Conservation (phyloP, 2,113 vertebrate genomes). For the Hippolais icterina region DNA sequence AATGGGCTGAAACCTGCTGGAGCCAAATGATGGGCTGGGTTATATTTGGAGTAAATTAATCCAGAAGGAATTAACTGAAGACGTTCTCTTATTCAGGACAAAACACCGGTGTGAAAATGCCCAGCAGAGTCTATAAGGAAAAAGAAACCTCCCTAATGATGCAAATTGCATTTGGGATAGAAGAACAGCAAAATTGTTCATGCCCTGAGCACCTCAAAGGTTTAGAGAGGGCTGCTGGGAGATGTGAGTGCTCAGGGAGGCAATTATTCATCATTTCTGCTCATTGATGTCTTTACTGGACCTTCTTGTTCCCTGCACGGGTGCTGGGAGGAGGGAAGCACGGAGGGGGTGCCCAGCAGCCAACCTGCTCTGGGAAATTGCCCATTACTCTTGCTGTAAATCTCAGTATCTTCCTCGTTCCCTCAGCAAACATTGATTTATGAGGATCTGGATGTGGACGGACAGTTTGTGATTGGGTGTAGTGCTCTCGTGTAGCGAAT, state of each 20-base stretch:
- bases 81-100: not conserved
- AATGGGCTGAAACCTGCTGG: not conserved
- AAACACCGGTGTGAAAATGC: not conserved
- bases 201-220: not conserved
- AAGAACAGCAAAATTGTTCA: not conserved
- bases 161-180: not conserved
- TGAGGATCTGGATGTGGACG: constrained; percentile 74
- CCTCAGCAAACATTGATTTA: constrained; percentile 79
- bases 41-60: not conserved
- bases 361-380: constrained; percentile 48
- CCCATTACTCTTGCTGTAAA: constrained; percentile 53
- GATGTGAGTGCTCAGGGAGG: not conserved
- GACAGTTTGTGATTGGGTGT: constrained; percentile 82
- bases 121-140: not conserved
- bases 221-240: not conserved
- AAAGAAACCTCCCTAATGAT: not conserved
- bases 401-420: constrained; percentile 62
- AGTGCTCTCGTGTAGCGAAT: constrained; percentile 75
- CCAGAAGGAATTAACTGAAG: not conserved
- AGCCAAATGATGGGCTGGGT: not conserved
- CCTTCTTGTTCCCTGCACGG: not conserved
- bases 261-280: constrained; percentile 17
- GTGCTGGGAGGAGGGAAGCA: not conserved
- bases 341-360: not conserved
- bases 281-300: not conserved